Base-by-base conservation (phyloP, 2,888 invertebrate species). In the Hemistola chrysoprasaria region DNA sequence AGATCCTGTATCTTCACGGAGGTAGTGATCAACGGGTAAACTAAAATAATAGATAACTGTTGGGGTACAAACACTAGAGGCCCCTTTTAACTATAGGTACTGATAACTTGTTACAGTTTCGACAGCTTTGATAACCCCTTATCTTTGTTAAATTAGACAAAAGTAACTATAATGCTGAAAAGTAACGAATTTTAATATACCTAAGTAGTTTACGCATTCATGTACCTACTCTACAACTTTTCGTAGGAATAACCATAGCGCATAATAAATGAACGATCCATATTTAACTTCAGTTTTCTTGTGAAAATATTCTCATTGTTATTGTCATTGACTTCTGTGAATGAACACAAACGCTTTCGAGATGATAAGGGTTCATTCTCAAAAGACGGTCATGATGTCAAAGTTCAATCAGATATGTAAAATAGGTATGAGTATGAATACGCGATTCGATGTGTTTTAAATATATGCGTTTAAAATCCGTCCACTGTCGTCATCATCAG, bases 101-200 rank as follows among this genome's bases (percentile, higher is more conserved):
- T 64, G 80, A 80, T 81, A 78, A 74, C 63, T 66, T 65, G 73
- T 68, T 52, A 78, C 67, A 69, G 75, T 83, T 84, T 84, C 76
- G 72, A 82, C 82, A 76, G 71, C 61, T 60, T 61, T 40, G 85
- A 86, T 85, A 85, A 85, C 81, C 81, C 55, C 57, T 75, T 79
- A 83, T 81, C 80, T 65, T 60, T 62, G 71, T 68, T 67, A 74
- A 72, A 24, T 39, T 35, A 47, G 34, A 37, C 11, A 30, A 21
- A 10, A 22, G 27, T 16, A 11, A 26, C 16, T 8, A 24, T 8
- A 9, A 25, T 9, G 3, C 25, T 9, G 1, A 2, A 2, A 9
- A 9, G 25, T 25, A 10, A 3, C 25, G 6, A 25, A 9, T 25
- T 25, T 9, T 25, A 10, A 9, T 10, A 25, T 16, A 16, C 16